Evolutionary conservation across 2,797 vertebrate genomes (phyloP).

Genomic region (Crax fasciolata): DNA sequence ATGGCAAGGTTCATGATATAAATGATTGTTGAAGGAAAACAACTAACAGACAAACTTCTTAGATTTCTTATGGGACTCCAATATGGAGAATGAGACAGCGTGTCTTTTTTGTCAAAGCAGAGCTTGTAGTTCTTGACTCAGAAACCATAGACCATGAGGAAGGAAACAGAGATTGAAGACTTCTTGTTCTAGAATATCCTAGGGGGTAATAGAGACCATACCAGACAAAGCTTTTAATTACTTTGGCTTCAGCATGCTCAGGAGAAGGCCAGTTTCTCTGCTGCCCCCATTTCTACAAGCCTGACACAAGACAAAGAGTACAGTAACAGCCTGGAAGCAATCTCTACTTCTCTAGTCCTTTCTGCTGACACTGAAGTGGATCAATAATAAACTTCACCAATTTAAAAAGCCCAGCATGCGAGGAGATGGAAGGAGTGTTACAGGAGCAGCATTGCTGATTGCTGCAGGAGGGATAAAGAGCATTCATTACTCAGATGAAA

Average conservation of each 20-base stretch:
- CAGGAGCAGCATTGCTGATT: neutral
- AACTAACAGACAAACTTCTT: neutral
- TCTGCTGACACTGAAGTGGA: neutral
- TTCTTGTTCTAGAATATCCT: neutral
- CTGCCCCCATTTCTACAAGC: neutral
- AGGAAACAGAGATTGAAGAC: neutral
- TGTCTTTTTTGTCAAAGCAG: neutral
- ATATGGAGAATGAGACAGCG: neutral
- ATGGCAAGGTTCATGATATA: neutral
- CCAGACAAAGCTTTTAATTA: neutral
- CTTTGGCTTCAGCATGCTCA: accelerated
- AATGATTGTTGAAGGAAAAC: neutral
- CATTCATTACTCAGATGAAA: neutral
- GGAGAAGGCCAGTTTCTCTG: neutral
- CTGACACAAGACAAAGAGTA: neutral
- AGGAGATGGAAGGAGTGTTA: neutral
- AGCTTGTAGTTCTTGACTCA: neutral
- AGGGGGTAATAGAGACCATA: accelerated
- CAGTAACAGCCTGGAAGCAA: neutral
- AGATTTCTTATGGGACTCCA: neutral
- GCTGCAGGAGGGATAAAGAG: neutral
- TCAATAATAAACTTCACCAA: conserved; percentile 1
- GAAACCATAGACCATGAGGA: neutral
- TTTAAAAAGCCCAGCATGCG: neutral
- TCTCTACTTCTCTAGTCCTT: neutral